Conservation (phyloP, 2,888 invertebrate species). For the Lutraria lutraria region DNA sequence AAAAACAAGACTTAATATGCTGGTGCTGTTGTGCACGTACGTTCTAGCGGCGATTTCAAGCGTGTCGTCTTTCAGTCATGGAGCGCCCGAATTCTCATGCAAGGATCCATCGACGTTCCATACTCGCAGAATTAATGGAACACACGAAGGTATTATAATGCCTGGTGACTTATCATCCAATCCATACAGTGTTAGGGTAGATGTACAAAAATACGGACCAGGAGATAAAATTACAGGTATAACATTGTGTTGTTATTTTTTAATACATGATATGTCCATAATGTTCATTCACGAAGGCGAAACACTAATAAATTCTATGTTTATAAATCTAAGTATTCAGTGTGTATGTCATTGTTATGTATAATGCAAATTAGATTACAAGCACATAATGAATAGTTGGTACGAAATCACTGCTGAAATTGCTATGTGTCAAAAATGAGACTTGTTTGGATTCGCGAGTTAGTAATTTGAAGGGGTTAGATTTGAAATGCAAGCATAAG, state of each 20-base stretch:
- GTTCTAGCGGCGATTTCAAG: not conserved
- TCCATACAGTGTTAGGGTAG: slow-evolving; percentile 52
- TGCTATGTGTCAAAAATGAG: too few relatives aligned
- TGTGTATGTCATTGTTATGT: too few relatives aligned
- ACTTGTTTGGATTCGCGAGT: too few relatives aligned
- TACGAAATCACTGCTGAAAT: too few relatives aligned
- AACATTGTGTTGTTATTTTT: not conserved
- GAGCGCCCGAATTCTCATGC: slow-evolving; percentile 66
- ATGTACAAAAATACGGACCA: slow-evolving; percentile 38
- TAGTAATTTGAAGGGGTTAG: too few relatives aligned
- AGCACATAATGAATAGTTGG: too few relatives aligned
- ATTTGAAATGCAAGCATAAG: too few relatives aligned
- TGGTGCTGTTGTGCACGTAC: not conserved
- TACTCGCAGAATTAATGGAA: slow-evolving; percentile 55
- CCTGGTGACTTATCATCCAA: slow-evolving; percentile 52
- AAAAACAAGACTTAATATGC: not conserved
- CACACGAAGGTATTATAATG: slow-evolving; percentile 68
- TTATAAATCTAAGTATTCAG: too few relatives aligned
- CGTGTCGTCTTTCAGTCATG: slow-evolving; percentile 45
- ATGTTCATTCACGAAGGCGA: too few relatives aligned
- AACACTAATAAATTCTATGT: too few relatives aligned
- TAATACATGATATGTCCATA: too few relatives aligned
- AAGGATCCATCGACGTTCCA: slow-evolving; percentile 68
- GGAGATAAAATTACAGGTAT: slow-evolving; percentile 62
- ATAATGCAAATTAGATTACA: too few relatives aligned